These are phyloP conservation scores for Probaryconus sp. DNA, from an alignment of 1,140 invertebrate genomes.

Conservation along the genomic window DNA sequence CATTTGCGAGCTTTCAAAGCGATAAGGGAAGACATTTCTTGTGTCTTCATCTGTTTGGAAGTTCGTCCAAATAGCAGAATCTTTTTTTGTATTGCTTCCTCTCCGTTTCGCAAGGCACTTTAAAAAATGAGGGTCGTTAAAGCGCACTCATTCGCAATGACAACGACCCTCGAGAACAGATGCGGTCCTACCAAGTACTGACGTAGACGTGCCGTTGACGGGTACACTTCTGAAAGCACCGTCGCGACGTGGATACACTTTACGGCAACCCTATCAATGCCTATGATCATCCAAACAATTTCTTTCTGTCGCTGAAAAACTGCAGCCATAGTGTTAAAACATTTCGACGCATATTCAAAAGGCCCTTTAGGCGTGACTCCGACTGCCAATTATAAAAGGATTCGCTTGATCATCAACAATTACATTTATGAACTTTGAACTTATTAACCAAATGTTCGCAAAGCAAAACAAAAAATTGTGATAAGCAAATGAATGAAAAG, in stretches of 20 bases:
- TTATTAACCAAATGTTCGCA: too few species aligned
- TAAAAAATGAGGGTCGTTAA: conserved; percentile 53
- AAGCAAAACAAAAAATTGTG: too few species aligned
- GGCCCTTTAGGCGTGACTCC: conserved; percentile 15
- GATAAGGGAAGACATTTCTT: conserved; percentile 7
- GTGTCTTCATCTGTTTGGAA: conserved; percentile 21
- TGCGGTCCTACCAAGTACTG: conserved; percentile 47
- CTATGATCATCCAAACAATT: conserved; percentile 47
- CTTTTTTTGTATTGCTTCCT: conserved; percentile 51
- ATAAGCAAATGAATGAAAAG: too few species aligned
- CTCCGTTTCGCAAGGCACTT: conserved; percentile 36
- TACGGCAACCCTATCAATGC: conserved; percentile 45
- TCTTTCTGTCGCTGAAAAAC: conserved; percentile 34
- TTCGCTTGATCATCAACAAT: too few species aligned
- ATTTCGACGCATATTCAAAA: conserved; percentile 24
- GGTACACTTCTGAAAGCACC: conserved; percentile 45
- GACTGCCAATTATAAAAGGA: too few species aligned
- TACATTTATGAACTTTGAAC: too few species aligned
- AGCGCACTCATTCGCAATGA: conserved; percentile 46
- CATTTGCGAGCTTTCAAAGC: not conserved
- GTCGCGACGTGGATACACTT: conserved; percentile 37
- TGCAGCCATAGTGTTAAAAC: conserved; percentile 7
- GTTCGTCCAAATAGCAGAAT: conserved; percentile 34
- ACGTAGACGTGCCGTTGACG: conserved; percentile 51
- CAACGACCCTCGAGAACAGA: conserved; percentile 57